Base-by-base conservation (phyloP, 1,140 invertebrate genomes). In the Ceratitis capitata region DNA sequence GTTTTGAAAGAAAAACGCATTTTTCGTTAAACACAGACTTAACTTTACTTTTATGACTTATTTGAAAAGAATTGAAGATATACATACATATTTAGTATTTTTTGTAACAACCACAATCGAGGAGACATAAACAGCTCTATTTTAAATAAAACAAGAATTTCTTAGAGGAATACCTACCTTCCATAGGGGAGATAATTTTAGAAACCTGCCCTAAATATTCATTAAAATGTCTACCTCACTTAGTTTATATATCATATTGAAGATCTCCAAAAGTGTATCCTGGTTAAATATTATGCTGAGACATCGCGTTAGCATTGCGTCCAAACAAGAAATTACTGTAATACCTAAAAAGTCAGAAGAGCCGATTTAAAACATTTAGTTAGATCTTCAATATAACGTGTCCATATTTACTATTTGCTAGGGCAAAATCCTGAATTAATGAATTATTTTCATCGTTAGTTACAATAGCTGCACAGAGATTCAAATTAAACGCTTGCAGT, bases 321-420 rank as follows among this genome's bases (percentile, higher is more conserved):
- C 86, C 26, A 86, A 53, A 74, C 84, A 86, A 16, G 78, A 74
- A 12, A 85, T 29, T 7, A 83, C 35, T 23, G 74, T 51, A 35
- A 86, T 53, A 35, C 47, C 86, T 86, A 23, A 6, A 56, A 45
- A 42, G 14, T 7, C 64, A 85, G 29, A 29, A 49, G 10, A 49
- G 32, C 10, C n/a, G n/a, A n/a, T 49, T 26, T 49, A 69, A 64
- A 12, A 32, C 35, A 47, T 35, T 69, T 32, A 12, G 16, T 32
- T 23, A 42, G 1, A 4, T 61, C n/a, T 39, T 45, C 14, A 61
- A 39, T 45, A 49, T 12, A 16, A 42, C 2, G 26, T 53, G 26
- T 49, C 5, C 4, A 64, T 19, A 53, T 45, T 14, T 69, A 85
- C 84, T 45, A n/a, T 74, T 42, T 10, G 45, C 19, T 6, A 23